A percentile compares a stretch with the other conserved stretches of the same genome.
These are phyloP conservation scores for Scolopax bukidnonensis DNA, from an alignment of 2,797 vertebrate species.

Conservation along the genomic window DNA sequence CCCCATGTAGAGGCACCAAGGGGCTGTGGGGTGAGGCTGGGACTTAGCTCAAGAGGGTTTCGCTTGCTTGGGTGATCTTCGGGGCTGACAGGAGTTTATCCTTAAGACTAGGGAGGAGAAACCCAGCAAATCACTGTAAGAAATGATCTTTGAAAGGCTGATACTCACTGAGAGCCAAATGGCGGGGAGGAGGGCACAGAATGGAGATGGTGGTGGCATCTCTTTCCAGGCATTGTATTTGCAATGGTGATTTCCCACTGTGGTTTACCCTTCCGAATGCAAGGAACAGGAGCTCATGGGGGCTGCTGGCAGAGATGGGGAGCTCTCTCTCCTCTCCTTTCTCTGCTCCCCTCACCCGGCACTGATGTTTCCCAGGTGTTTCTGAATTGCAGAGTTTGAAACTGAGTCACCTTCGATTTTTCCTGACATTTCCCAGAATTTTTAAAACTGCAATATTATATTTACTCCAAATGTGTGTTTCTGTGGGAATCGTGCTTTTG, in stretches of 20 bases:
- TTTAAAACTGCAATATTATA: not conserved
- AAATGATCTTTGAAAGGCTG: not conserved
- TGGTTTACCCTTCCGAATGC: not conserved
- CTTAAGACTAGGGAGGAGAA: not conserved
- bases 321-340: not conserved
- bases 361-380: constrained; percentile 55
- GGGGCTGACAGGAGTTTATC: not conserved
- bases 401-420: constrained; percentile 33
- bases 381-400: constrained; percentile 11
- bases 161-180: not conserved
- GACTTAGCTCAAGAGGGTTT: not conserved
- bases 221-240: not conserved
- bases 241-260: not conserved
- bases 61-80: not conserved
- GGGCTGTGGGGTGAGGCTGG: not conserved
- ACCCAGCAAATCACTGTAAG: not conserved
- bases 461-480: constrained; percentile 11
- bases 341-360: not conserved
- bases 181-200: not conserved
- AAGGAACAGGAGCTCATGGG: not conserved
- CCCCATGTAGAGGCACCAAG: not conserved
- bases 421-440: constrained; percentile 40
- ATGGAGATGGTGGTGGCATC: not conserved
- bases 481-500: not conserved
- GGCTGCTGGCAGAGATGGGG: not conserved